A percentile compares a stretch with the other conserved stretches of the same genome.
Evolutionary conservation across 2,113 vertebrate genomes (phyloP).

Genomic region (Barnardius zonarius): DNA sequence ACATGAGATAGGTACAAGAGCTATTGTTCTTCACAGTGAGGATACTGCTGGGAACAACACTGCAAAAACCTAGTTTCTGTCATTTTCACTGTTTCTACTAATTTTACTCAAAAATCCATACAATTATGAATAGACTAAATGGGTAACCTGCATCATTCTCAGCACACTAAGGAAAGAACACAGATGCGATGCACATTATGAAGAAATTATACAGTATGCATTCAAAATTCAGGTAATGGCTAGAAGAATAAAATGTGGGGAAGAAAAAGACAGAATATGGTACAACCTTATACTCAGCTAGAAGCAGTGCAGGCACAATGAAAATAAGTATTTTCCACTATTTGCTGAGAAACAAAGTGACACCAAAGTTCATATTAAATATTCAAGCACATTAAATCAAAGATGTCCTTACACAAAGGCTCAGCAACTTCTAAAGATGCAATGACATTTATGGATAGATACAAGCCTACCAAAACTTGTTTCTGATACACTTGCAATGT

Average conservation of each 20-base stretch:
- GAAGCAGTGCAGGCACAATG: neutral
- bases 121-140: neutral
- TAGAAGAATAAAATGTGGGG: neutral
- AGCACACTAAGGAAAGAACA: neutral
- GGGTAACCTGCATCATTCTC: neutral
- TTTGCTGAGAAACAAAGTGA: neutral
- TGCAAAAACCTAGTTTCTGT: neutral
- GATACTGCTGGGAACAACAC: neutral
- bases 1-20: neutral
- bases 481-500: neutral
- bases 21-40: neutral
- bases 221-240: neutral
- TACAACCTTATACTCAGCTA: neutral
- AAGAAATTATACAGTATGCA: neutral
- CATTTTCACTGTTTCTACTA: neutral
- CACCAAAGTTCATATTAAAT: neutral
- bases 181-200: accelerated
- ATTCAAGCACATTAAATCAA: neutral
- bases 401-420: neutral
- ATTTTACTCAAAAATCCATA: neutral
- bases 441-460: neutral
- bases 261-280: neutral
- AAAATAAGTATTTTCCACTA: neutral
- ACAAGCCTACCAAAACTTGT: neutral
- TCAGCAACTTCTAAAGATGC: neutral